Evolutionary conservation across 2,888 invertebrate genomes (phyloP).

Genomic region (Heteromyza rotundicornis): DNA sequence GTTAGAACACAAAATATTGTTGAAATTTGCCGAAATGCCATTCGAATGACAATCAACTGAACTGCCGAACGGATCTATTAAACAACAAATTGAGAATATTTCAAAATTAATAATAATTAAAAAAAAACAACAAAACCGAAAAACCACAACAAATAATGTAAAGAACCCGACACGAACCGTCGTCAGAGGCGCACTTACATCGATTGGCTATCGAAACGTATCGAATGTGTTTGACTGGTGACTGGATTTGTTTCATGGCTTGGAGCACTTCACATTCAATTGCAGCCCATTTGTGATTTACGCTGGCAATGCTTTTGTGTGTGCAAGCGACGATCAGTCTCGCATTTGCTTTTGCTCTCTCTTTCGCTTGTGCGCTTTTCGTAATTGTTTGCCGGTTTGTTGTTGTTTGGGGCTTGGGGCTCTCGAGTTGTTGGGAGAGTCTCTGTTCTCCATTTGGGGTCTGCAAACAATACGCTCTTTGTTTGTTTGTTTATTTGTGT

Average conservation of each 20-base stretch:
- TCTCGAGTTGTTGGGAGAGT: too few species aligned
- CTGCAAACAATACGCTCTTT: slow-evolving; percentile 11
- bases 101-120: too few species aligned
- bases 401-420: slow-evolving; percentile 1
- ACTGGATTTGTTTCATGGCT: not conserved
- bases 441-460: not conserved
- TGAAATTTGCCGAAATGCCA: too few species aligned
- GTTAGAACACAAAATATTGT: too few species aligned
- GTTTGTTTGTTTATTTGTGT: not conserved
- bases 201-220: slow-evolving; percentile 38
- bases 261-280: not conserved
- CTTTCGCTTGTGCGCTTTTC: slow-evolving; percentile 10
- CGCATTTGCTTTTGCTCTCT: slow-evolving; percentile 24
- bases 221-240: slow-evolving; percentile 24
- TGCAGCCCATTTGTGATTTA: slow-evolving; percentile 1
- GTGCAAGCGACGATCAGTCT: slow-evolving; percentile 27
- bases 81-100: too few species aligned
- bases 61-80: too few species aligned
- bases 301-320: slow-evolving; percentile 37
- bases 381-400: slow-evolving; percentile 5
- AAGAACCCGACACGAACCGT: slow-evolving; percentile 11
- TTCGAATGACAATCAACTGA: too few species aligned
- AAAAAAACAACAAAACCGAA: slow-evolving; percentile 5
- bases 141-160: not conserved
- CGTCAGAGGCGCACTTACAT: slow-evolving; percentile 36